phyloP scores from a whole-genome alignment of 1,140 invertebrate species.

The Kradibia gibbosae region DNA sequence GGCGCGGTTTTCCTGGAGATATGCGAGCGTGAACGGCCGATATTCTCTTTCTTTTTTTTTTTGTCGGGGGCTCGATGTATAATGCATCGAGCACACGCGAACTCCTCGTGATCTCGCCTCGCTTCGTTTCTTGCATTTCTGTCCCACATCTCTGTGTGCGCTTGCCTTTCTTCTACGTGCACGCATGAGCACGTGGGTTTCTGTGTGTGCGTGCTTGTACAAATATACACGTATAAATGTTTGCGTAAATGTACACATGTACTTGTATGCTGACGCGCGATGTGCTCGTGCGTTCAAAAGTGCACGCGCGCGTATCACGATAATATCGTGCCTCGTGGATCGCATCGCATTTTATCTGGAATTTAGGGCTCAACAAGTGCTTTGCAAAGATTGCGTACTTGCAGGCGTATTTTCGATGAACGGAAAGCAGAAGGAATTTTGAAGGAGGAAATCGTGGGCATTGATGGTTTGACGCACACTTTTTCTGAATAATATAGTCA shows the following conservation, averaged over 20 bases:
- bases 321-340: background rate
- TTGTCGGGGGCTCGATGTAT: background rate
- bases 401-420: background rate
- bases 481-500: too few species aligned
- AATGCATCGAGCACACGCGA: background rate
- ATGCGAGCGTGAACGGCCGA: background rate
- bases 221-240: too few species aligned
- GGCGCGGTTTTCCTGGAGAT: conserved; percentile 15
- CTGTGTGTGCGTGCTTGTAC: too few species aligned
- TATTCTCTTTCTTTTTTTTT: background rate
- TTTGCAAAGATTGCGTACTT: background rate
- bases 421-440: too few species aligned
- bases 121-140: background rate
- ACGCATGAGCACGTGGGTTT: too few species aligned
- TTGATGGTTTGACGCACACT: too few species aligned
- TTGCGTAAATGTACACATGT: too few species aligned
- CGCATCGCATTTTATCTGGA: background rate
- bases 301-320: background rate
- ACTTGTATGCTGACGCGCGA: too few species aligned
- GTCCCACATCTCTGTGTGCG: background rate
- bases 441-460: too few species aligned
- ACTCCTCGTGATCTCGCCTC: background rate
- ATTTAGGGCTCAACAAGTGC: background rate
- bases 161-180: too few species aligned
- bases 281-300: too few species aligned